These are phyloP conservation scores for Eriosoma lanigerum DNA, from an alignment of 1,140 invertebrate genomes.

Conservation along the genomic window DNA sequence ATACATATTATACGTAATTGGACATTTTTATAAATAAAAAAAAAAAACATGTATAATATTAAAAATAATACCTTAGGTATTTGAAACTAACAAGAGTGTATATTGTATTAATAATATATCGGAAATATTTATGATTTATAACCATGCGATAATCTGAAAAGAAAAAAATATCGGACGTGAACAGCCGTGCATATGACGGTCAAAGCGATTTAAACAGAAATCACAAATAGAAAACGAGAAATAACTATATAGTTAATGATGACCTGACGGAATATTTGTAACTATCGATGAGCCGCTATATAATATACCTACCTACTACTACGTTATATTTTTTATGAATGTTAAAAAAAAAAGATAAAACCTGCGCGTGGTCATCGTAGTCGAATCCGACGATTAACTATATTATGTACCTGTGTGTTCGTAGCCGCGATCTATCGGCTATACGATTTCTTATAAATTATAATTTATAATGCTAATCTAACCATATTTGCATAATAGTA, in stretches of 20 bases:
- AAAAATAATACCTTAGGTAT: too few species aligned
- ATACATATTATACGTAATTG: too few species aligned
- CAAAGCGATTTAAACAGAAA: neutral
- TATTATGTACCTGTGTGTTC: too few species aligned
- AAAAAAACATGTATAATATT: too few species aligned
- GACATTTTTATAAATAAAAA: too few species aligned
- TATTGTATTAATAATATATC: neutral
- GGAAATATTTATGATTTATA: neutral
- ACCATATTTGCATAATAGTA: too few species aligned
- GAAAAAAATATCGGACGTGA: neutral
- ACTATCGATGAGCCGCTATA: neutral
- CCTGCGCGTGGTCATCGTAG: neutral
- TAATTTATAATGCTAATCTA: too few species aligned
- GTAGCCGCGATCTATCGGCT: too few species aligned
- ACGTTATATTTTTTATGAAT: neutral
- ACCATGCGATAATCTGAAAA: too few species aligned
- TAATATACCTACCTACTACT: too few species aligned
- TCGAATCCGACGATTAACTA: neutral
- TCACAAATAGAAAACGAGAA: slow-evolving; percentile 7
- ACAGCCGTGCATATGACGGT: neutral
- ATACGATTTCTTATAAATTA: too few species aligned
- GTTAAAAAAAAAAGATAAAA: neutral
- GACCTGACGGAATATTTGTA: neutral
- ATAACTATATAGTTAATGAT: neutral
- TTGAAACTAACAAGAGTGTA: too few species aligned